A percentile compares a stretch with the other conserved stretches of the same genome.
These are phyloP conservation scores for Hydriomena furcata DNA, from an alignment of 2,888 invertebrate genomes.

Conservation along the genomic window DNA sequence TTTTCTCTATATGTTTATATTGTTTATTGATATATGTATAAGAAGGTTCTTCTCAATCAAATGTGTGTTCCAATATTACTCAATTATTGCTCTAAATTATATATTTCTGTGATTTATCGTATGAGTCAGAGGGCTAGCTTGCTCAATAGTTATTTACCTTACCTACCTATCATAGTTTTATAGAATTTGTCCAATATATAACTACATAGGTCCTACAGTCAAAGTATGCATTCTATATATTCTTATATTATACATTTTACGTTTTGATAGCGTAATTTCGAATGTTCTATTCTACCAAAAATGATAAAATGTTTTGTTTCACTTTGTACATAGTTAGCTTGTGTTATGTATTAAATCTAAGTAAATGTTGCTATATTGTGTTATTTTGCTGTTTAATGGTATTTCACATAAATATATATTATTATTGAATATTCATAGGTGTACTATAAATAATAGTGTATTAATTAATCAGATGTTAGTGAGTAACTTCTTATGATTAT, in stretches of 20 bases:
- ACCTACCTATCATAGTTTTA: background rate
- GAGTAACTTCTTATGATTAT: conserved; percentile 19
- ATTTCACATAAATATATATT: conserved; percentile 5
- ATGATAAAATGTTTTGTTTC: background rate
- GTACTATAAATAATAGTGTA: background rate
- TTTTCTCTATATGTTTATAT: too few relatives aligned
- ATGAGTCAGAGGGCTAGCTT: background rate
- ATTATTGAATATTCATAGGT: conserved; percentile 4
- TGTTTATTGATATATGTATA: too few relatives aligned
- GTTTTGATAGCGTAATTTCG: background rate
- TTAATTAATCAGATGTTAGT: conserved; percentile 1
- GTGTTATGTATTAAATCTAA: background rate
- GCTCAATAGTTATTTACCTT: conserved; percentile 10
- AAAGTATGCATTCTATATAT: too few relatives aligned
- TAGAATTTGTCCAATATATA: background rate
- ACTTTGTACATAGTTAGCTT: conserved; percentile 3
- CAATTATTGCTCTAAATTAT: background rate
- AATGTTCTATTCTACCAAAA: background rate
- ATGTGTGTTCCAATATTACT: too few relatives aligned
- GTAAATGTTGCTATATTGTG: conserved; percentile 13
- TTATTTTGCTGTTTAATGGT: conserved; percentile 10
- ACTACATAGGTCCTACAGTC: background rate
- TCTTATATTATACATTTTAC: background rate
- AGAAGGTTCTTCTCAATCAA: too few relatives aligned
- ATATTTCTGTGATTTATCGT: conserved; percentile 4